Conservation (phyloP, 2,113 vertebrate genomes). For the Eulacestoma nigropectus region DNA sequence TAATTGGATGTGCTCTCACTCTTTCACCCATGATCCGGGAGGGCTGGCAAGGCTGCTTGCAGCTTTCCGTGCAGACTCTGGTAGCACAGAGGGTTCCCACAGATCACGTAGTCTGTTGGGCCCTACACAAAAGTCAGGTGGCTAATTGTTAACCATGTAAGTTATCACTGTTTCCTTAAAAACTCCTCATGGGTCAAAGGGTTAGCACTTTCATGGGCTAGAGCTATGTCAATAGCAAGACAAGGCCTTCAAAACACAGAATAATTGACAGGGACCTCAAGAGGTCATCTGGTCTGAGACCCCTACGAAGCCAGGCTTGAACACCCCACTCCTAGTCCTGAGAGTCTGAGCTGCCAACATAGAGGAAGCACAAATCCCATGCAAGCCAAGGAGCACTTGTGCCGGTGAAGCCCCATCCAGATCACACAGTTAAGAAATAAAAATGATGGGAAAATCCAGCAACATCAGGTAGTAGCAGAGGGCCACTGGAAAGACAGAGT, state of each 20-base stretch:
- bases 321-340: background rate
- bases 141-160: background rate
- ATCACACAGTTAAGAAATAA: background rate
- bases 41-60: background rate
- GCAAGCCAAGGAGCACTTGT: background rate
- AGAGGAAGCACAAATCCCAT: background rate
- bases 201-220: background rate
- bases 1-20: background rate
- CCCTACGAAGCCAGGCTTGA: background rate
- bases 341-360: fast-evolving
- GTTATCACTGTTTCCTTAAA: background rate
- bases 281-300: background rate
- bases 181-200: background rate
- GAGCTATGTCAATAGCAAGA: background rate
- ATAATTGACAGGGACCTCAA: background rate
- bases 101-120: background rate
- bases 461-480: background rate
- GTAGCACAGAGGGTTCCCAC: background rate
- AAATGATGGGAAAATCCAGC: background rate
- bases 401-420: background rate
- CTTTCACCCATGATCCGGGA: fast-evolving
- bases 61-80: background rate
- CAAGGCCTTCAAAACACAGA: background rate
- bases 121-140: background rate
- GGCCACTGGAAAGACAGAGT: background rate